Evolutionary conservation across 2,113 vertebrate species (phyloP), one percentile per base, ranked within the genome.

Genomic region (Myiozetetes cayanensis): DNA sequence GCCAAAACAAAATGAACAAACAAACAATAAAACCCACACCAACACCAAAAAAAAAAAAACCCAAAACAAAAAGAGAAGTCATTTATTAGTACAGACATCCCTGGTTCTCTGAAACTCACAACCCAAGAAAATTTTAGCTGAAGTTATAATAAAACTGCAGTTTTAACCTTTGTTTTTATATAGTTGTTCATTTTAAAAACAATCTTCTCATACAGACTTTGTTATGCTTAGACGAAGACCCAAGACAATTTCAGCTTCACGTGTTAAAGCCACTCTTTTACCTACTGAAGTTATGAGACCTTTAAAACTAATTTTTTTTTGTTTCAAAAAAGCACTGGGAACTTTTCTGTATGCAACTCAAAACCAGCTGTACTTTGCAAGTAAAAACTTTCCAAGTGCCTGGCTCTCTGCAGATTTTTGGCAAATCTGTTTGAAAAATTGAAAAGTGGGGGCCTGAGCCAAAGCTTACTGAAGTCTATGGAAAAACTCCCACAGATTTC

Each of bases 401-500:
- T 96, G 77, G 65, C 79, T 85, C 35, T 93, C 68, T 73, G 79
- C 85, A 95, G 72, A 90, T 78, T 93, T 95, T 95, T 97, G 96
- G 96, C 92, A 96, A 95, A 86, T 90, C 82, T 81, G 6, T 84
- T 77, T 74, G 72, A 93, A 95, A 95, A 85, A 93, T 44, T 93
- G 92, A 93, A 95, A 91, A 92, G 27, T 11, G 30, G 8, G 14
- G n/a, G 27, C 31, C 61, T 62, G 79, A 95, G 94, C 94, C 96
- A 97, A 95, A 96, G 56, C 70, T 96, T 88, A 88, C 79, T 96
- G 87, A 95, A 90, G 68, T 68, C 82, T 46, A 72, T 86, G 96
- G 94, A 97, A 96, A 96, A 94, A 93, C 61, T 96, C 94, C 94
- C 83, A 91, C 58, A 91, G 90, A 95, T 96, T 95, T 97, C 93